phyloP scores from a whole-genome alignment of 64 coral and sea anemone genomes.

The Stichodactyla mertensii region DNA sequence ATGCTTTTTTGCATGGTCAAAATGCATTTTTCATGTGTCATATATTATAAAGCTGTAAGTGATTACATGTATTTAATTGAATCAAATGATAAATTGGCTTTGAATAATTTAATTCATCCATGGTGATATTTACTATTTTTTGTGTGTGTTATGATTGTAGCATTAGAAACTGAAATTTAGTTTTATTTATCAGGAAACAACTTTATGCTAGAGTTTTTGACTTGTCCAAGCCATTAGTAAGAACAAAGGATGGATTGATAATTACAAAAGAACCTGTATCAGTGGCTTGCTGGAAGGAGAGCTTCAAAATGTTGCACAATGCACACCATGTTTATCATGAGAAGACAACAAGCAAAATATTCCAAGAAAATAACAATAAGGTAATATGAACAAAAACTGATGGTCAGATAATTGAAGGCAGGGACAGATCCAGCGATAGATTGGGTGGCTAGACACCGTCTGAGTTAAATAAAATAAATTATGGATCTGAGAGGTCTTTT shows the following conservation, averaged over 20 bases:
- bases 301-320: constrained; percentile 49
- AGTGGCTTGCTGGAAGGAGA: constrained; percentile 64
- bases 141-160: not conserved
- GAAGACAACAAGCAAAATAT: constrained; percentile 10
- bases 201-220: constrained; percentile 78
- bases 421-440: too few species aligned
- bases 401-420: too few species aligned
- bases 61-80: too few species aligned
- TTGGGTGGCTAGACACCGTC: too few species aligned
- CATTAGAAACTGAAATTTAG: not conserved
- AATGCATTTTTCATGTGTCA: too few species aligned
- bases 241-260: constrained; percentile 64
- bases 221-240: constrained; percentile 56
- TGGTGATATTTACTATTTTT: too few species aligned
- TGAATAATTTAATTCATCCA: too few species aligned
- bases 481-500: too few species aligned
- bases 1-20: too few species aligned
- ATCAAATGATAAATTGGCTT: too few species aligned
- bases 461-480: too few species aligned
- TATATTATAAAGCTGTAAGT: too few species aligned
- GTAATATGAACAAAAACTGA: not conserved
- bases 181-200: constrained; percentile 49
- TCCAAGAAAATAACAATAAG: not conserved
- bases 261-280: constrained; percentile 32
- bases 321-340: constrained; percentile 74